Base-by-base conservation (phyloP, 2,797 vertebrate species). In the Leptodactylus fallax region DNA sequence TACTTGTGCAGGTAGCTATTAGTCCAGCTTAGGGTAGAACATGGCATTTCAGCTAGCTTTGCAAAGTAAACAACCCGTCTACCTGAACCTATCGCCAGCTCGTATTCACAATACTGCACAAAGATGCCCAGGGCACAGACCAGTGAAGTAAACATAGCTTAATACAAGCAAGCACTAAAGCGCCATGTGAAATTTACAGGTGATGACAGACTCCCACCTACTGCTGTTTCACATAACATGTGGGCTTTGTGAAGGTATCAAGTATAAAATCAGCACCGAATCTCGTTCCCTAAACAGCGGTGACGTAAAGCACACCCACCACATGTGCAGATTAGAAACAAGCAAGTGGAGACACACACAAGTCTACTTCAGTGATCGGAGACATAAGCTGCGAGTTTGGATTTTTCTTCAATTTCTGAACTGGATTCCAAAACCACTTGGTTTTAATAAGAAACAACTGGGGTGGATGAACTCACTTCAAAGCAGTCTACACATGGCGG, bases 381-480 rank as follows among this genome's bases (percentile, higher is more conserved):
- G 72, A 77, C 74, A 53, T 23, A 53, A 53, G 49, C 49, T 77
- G 74, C 21, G 19, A 10, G 36, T 72, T 72, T 45, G 27, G 67
- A 45, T 45, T 71, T 36, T 45, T 53, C 21, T 77, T 77, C 12
- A 53, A 12, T 77, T 53, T 25, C 74, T 77, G 13, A 77, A 53
- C 47, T 23, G 19, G 13, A 51, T 77, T 77, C 49, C 2, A 53
- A 53, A 77, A 25, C 11, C 49, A 77, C 49, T 77, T 77, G 74
- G 47, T n/a, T 77, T 77, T 77, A 77, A 77, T 77, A 23, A 23
- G 49, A 77, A 53, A 77, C 74, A 77, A 77, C 47, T 77, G 19
- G 47, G 74, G 74, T 77, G 47, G 74, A 77, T 51, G 74, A 77
- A 77, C 49, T 47, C 74, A 77, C 74, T 77, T 53, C 47, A 77